phyloP scores from a whole-genome alignment of 2,797 vertebrate species.

The Alcedo quadribrachys region DNA sequence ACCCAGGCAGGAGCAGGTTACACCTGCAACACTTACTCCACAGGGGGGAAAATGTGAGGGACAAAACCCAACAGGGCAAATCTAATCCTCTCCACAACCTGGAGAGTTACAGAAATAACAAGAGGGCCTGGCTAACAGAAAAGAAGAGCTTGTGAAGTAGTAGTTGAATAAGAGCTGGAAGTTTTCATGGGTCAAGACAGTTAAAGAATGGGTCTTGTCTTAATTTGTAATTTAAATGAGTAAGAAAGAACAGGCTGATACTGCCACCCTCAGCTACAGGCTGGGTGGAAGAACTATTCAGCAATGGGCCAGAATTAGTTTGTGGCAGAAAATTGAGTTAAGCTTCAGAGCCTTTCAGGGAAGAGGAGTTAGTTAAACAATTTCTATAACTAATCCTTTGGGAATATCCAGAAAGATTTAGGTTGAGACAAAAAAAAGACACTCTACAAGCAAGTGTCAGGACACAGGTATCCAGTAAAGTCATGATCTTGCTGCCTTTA shows the following conservation, averaged over 20 bases:
- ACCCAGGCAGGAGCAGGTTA: background rate
- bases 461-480: background rate
- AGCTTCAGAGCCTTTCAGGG: background rate
- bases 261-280: background rate
- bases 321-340: background rate
- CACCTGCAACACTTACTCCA: accelerated
- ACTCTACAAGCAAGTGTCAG: background rate
- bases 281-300: background rate
- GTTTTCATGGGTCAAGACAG: background rate
- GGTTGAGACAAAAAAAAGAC: background rate
- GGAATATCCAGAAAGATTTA: background rate
- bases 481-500: background rate
- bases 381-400: background rate
- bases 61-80: background rate
- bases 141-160: background rate
- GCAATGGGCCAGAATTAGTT: background rate
- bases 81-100: too few species aligned
- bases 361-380: background rate
- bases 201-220: background rate
- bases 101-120: background rate
- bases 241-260: background rate
- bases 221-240: background rate
- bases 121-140: background rate
- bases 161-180: background rate
- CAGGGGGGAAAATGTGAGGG: background rate